Conservation (phyloP, 2,113 vertebrate species). For the Hemicordylus capensis region DNA sequence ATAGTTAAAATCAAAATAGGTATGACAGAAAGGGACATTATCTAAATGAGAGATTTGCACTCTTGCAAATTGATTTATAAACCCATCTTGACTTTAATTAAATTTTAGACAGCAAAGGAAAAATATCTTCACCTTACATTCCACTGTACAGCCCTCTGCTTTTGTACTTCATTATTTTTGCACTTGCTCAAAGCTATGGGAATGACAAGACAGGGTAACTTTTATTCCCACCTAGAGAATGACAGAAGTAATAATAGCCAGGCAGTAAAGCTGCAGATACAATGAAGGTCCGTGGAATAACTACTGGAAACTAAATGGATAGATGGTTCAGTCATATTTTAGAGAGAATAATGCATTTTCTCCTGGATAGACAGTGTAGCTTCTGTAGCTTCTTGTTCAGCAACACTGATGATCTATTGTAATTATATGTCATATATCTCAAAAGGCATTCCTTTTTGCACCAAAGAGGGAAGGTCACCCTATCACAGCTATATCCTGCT, state of each 20-base stretch:
- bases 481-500: background rate
- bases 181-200: background rate
- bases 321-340: background rate
- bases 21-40: background rate
- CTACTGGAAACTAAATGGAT: background rate
- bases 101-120: background rate
- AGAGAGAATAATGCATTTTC: background rate
- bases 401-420: background rate
- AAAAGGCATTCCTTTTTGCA: background rate
- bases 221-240: background rate
- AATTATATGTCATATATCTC: background rate
- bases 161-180: background rate
- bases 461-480: background rate
- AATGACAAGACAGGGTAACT: background rate
- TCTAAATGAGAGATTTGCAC: conserved; percentile 20
- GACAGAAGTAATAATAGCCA: background rate
- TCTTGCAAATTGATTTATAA: background rate
- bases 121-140: conserved; percentile 33
- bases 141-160: background rate
- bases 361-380: background rate
- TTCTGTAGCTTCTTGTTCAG: background rate
- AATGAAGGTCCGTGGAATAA: background rate
- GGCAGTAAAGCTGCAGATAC: background rate
- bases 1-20: conserved; percentile 10
- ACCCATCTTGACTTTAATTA: conserved; percentile 6